phyloP scores from a whole-genome alignment of 2,888 invertebrate species.

The Tenthredo amoena region DNA sequence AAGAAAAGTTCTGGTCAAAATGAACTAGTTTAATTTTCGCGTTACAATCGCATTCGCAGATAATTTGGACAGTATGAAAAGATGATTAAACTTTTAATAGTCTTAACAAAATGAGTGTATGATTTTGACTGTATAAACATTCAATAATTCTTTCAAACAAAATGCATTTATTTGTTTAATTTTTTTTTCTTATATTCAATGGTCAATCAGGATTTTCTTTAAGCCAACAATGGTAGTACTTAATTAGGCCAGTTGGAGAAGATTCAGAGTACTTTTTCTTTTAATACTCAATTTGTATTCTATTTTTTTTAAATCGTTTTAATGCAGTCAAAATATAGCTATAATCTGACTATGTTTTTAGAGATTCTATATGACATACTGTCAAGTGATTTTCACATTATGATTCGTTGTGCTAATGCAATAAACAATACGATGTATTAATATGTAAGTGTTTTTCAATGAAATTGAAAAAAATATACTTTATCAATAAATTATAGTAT shows the following conservation, averaged over 20 bases:
- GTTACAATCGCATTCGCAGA: background rate
- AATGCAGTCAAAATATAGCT: slow-evolving; percentile 20
- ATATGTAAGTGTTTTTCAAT: background rate
- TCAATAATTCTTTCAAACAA: background rate
- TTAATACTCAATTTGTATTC: background rate
- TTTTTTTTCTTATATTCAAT: background rate
- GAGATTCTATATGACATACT: background rate
- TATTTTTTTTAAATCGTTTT: background rate
- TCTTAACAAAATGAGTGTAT: background rate
- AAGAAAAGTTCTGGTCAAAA: background rate
- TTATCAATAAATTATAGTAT: background rate
- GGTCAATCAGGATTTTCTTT: background rate
- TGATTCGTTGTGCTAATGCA: background rate
- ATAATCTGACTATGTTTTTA: background rate
- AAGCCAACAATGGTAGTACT: background rate
- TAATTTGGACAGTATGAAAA: background rate
- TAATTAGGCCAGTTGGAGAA: background rate
- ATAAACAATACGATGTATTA: slow-evolving; percentile 14
- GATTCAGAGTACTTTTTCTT: background rate
- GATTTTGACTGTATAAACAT: background rate
- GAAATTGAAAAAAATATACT: background rate
- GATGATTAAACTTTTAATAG: background rate
- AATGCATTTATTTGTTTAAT: background rate
- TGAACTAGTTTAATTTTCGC: background rate
- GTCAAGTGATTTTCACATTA: background rate